These are phyloP conservation scores for Garrulus glandarius DNA, from an alignment of 2,797 vertebrate genomes.

Conservation along the genomic window DNA sequence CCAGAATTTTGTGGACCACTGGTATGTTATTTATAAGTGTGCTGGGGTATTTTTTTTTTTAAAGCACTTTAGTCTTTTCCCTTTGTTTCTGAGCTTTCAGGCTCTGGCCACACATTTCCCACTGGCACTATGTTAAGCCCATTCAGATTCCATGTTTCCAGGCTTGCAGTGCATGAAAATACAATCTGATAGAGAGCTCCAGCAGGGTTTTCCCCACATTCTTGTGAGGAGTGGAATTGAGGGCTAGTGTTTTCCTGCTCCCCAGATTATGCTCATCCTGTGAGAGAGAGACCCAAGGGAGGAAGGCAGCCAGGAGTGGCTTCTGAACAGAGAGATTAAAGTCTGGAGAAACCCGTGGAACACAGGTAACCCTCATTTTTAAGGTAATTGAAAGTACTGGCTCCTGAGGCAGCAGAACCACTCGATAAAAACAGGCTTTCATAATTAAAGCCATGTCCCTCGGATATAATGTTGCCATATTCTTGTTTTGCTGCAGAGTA, in stretches of 20 bases:
- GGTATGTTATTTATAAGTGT: neutral
- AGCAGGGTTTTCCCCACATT: neutral
- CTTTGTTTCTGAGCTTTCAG: neutral
- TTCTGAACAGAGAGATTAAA: neutral
- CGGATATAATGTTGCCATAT: neutral
- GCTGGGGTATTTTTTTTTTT: neutral
- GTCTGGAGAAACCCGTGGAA: neutral
- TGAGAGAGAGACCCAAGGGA: neutral
- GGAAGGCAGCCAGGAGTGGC: neutral
- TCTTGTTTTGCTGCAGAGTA: neutral
- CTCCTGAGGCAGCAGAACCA: neutral
- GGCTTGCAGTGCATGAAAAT: neutral
- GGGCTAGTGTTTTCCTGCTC: neutral
- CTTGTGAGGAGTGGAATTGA: neutral
- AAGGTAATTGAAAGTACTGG: neutral
- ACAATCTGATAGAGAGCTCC: neutral
- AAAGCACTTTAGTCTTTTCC: neutral
- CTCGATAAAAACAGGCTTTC: neutral
- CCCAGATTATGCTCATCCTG: rapidly evolving
- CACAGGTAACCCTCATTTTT: neutral
- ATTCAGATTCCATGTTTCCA: neutral
- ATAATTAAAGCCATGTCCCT: neutral
- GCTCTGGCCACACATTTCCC: neutral
- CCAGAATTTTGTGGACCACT: neutral
- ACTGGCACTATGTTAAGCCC: neutral